Percentiles rank a stretch among this genome's conserved stretches.
Evolutionary conservation across 2,797 vertebrate species (phyloP).

Genomic region (Dermochelys coriacea): DNA sequence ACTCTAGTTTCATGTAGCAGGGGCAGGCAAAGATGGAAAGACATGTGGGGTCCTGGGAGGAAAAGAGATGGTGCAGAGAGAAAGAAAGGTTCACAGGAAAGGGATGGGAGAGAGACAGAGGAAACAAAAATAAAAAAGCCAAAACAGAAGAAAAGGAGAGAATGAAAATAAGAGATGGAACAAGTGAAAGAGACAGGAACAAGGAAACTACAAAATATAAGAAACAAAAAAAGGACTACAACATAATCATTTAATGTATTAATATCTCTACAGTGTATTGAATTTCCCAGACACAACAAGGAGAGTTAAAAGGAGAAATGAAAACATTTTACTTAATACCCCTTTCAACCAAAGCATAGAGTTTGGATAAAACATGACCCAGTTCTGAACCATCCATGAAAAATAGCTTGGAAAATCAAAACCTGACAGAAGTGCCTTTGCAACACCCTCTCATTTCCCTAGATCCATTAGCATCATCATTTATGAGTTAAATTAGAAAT

Average conservation of each 20-base stretch:
- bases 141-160: conserved; percentile 32
- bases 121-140: neutral
- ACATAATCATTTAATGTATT: conserved; percentile 13
- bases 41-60: neutral
- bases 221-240: accelerated
- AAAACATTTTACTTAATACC: neutral
- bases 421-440: neutral
- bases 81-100: neutral
- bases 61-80: neutral
- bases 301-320: neutral
- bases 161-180: neutral
- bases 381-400: neutral
- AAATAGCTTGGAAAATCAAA: neutral
- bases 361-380: neutral
- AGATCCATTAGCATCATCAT: neutral
- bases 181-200: neutral
- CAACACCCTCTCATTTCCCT: neutral
- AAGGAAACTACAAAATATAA: conserved; percentile 45
- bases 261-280: conserved; percentile 37
- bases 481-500: neutral
- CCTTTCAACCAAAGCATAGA: neutral
- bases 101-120: neutral
- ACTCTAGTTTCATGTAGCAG: neutral
- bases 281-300: conserved; percentile 9
- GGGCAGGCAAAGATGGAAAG: neutral